Conservation (phyloP, 2,797 vertebrate species). For the Parambassis ranga region DNA sequence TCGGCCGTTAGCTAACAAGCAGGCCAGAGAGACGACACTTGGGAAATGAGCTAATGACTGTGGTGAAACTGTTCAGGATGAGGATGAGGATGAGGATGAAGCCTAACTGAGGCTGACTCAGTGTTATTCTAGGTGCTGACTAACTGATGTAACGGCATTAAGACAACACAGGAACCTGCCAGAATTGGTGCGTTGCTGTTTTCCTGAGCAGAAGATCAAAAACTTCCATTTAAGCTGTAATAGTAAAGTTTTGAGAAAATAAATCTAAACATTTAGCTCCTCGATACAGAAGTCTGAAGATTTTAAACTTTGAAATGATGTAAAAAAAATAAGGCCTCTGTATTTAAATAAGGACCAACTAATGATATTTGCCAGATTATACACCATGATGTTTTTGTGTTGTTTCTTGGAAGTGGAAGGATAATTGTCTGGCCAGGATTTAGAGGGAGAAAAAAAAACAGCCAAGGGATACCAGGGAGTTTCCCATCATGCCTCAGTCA, state of each 20-base stretch:
- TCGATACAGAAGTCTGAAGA: too few relatives aligned
- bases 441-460: background rate
- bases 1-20: constrained; percentile 18
- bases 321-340: too few relatives aligned
- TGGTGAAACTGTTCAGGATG: constrained; percentile 32
- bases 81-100: constrained; percentile 33
- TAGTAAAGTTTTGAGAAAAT: too few relatives aligned
- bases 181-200: background rate
- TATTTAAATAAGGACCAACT: too few relatives aligned
- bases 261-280: too few relatives aligned
- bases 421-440: constrained; percentile 13
- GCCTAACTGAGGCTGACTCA: constrained; percentile 6
- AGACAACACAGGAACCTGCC: background rate
- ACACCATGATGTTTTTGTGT: constrained; percentile 19
- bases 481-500: constrained; percentile 47
- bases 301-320: too few relatives aligned
- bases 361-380: constrained; percentile 17
- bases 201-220: constrained; percentile 3
- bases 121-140: constrained; percentile 41
- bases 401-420: constrained; percentile 16
- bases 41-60: constrained; percentile 65
- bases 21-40: constrained; percentile 45
- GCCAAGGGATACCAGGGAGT: constrained; percentile 42
- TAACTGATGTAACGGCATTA: constrained; percentile 27
- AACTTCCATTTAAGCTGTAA: background rate